Conservation (phyloP, 2,113 vertebrate species). For the Sorex fumeus region DNA sequence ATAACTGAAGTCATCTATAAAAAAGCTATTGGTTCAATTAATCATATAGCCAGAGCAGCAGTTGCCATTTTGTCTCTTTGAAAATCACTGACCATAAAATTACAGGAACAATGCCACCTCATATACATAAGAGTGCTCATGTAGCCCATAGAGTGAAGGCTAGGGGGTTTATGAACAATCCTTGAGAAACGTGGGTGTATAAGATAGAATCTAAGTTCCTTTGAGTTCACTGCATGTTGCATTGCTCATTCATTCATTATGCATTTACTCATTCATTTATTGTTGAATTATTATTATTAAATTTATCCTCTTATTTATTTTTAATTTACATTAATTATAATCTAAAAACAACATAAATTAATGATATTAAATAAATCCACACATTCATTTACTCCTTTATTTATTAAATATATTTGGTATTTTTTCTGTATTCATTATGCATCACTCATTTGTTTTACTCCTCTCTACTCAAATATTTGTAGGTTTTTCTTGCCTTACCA, state of each 20-base stretch:
- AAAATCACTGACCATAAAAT: background rate
- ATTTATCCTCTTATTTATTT: too few species aligned
- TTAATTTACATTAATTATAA: too few species aligned
- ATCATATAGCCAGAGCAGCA: background rate
- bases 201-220: background rate
- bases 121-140: background rate
- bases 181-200: background rate
- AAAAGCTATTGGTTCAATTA: background rate
- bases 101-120: background rate
- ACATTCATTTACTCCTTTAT: too few species aligned
- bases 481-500: background rate
- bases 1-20: background rate
- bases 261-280: too few species aligned
- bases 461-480: background rate
- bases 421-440: background rate
- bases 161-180: background rate
- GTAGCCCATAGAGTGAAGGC: rapidly evolving
- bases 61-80: background rate
- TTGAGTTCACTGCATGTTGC: background rate
- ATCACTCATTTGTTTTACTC: background rate
- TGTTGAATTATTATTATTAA: too few species aligned
- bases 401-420: background rate
- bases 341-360: too few species aligned
- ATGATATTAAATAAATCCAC: too few species aligned
- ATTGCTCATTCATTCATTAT: too few species aligned